Conservation (phyloP, 2,888 invertebrate genomes). For the Andricus quercusramuli region DNA sequence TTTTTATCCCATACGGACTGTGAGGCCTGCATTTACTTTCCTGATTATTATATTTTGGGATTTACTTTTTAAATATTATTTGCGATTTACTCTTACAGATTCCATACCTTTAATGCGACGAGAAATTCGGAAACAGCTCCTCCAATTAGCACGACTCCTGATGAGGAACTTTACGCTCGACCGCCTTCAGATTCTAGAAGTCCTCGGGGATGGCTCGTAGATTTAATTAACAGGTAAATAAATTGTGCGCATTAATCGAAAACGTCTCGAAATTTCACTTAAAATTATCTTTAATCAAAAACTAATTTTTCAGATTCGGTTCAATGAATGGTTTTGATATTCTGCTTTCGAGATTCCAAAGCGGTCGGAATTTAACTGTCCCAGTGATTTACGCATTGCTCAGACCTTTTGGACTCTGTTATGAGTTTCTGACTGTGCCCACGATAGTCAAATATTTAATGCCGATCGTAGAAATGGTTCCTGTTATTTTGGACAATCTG, state of each 20-base stretch:
- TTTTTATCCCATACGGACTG: too few relatives aligned
- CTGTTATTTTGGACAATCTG: constrained; percentile 92
- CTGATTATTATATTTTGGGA: too few relatives aligned
- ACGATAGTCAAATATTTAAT: constrained; percentile 95
- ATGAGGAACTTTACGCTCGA: constrained; percentile 87
- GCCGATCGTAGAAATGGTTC: constrained; percentile 94
- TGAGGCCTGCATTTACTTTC: too few relatives aligned
- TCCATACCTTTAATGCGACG: constrained; percentile 91
- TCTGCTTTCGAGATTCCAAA: constrained; percentile 90
- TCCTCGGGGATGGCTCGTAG: constrained; percentile 97
- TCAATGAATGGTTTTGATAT: constrained; percentile 93
- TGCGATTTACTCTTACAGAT: constrained; percentile 80
- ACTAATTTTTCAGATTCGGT: constrained; percentile 85
- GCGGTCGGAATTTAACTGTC: constrained; percentile 86
- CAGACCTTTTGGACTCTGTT: constrained; percentile 94
- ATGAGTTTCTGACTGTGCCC: constrained; percentile 92
- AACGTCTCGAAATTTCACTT: neutral
- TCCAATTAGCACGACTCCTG: constrained; percentile 82
- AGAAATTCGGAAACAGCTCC: constrained; percentile 87
- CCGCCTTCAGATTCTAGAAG: constrained; percentile 90
- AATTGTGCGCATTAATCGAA: neutral
- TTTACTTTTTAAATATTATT: too few relatives aligned
- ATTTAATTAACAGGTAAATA: constrained; percentile 90
- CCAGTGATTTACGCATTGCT: constrained; percentile 90
- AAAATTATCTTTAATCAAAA: constrained; percentile 15